phyloP scores from a whole-genome alignment of 1,140 invertebrate species.

The Drosophila yakuba region DNA sequence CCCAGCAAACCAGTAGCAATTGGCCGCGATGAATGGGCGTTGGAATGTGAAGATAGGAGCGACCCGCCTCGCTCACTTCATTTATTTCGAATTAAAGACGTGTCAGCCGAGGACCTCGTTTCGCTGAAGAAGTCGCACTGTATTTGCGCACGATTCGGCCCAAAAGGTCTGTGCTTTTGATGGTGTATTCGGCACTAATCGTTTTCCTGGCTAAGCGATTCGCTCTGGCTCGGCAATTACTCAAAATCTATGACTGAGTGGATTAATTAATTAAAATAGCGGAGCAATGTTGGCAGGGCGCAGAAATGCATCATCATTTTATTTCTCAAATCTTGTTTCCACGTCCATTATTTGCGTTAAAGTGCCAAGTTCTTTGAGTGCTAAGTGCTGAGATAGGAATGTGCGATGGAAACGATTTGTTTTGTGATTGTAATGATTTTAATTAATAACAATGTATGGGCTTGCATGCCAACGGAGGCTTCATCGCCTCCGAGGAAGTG shows the following conservation, averaged over 20 bases:
- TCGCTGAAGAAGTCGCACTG: neutral
- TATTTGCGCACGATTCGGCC: neutral
- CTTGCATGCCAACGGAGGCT: too few relatives aligned
- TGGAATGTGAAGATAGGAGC: neutral
- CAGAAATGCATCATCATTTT: neutral
- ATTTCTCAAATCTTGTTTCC: neutral
- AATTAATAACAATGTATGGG: conserved; percentile 13
- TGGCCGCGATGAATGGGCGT: neutral
- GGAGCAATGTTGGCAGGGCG: neutral
- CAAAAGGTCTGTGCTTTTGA: neutral
- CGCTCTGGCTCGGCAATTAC: conserved; percentile 20
- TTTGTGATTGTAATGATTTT: conserved; percentile 13
- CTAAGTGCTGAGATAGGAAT: neutral
- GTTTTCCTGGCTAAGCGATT: conserved; percentile 25
- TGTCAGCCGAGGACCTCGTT: neutral
- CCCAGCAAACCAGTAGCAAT: neutral
- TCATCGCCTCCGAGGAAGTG: neutral
- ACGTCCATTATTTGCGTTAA: neutral
- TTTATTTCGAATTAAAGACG: conserved; percentile 1
- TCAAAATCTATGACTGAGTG: conserved; percentile 43
- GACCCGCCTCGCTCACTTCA: neutral
- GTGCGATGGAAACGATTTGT: neutral
- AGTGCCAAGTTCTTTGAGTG: too few relatives aligned
- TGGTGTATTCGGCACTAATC: conserved; percentile 24
- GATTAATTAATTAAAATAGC: conserved; percentile 46